These are phyloP conservation scores for Carassius carassius DNA, from an alignment of 2,113 vertebrate species.

Conservation along the genomic window DNA sequence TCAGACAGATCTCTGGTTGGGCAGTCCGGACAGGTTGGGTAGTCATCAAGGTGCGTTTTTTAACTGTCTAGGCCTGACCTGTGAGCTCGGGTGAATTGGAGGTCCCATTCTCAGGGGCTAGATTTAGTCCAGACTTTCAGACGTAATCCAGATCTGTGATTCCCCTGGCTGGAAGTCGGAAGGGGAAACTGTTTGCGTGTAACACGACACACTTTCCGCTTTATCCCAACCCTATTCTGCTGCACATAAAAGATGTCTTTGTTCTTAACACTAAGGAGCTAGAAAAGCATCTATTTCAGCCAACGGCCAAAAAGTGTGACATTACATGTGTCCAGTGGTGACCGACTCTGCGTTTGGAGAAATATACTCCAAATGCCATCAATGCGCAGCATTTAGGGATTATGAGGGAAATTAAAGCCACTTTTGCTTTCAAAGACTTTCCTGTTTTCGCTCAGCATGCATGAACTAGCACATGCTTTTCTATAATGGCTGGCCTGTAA, in stretches of 20 bases:
- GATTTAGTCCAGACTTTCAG: constrained; percentile 49
- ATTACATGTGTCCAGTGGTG: constrained; percentile 68
- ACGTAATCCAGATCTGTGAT: constrained; percentile 61
- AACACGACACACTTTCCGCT: constrained; percentile 68
- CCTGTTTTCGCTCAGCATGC: constrained; percentile 35
- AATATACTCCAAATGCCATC: constrained; percentile 9
- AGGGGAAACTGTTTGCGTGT: constrained; percentile 65
- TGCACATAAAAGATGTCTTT: constrained; percentile 69
- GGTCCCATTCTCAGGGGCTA: constrained; percentile 33
- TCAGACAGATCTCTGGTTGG: background rate
- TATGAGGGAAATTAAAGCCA: constrained; percentile 6
- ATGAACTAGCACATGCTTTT: constrained; percentile 14
- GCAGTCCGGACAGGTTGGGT: background rate
- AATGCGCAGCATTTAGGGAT: constrained; percentile 8
- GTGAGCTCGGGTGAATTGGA: constrained; percentile 22
- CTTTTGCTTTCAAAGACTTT: constrained; percentile 24
- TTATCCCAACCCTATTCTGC: constrained; percentile 46
- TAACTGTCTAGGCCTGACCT: constrained; percentile 21
- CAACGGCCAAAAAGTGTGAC: constrained; percentile 65
- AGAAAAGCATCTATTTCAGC: constrained; percentile 51
- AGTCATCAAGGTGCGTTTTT: constrained; percentile 14
- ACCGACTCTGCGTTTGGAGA: constrained; percentile 65
- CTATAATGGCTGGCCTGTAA: constrained; percentile 47
- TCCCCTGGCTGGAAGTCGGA: constrained; percentile 59
- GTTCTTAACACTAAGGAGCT: constrained; percentile 56